Conservation (phyloP, 2,888 invertebrate species). For the Nematopogon swammerdamellus region DNA sequence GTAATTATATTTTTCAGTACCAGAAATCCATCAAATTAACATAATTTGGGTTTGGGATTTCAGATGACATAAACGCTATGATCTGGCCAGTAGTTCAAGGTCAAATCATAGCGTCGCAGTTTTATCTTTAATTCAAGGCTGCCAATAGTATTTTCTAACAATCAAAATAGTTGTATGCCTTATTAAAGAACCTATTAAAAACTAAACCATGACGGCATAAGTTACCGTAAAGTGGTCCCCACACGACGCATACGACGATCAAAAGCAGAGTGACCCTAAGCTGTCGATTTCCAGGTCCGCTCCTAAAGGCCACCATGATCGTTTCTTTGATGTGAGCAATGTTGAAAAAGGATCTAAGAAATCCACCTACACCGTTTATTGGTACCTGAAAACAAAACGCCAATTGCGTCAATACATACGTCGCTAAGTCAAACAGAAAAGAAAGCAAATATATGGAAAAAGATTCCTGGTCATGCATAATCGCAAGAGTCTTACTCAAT, state of each 20-base stretch:
- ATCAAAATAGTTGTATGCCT: too few relatives aligned
- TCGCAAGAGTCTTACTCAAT: neutral
- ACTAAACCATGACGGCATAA: too few relatives aligned
- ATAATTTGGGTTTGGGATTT: too few relatives aligned
- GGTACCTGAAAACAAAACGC: slow-evolving; percentile 25
- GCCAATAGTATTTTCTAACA: too few relatives aligned
- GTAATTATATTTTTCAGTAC: too few relatives aligned
- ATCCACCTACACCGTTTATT: slow-evolving; percentile 44
- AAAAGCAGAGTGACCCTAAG: slow-evolving; percentile 50
- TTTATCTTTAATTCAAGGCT: too few relatives aligned
- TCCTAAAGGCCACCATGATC: slow-evolving; percentile 50
- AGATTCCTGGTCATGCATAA: neutral
- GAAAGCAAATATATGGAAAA: neutral
- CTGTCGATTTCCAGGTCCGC: slow-evolving; percentile 40
- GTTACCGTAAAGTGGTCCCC: slow-evolving; percentile 55
- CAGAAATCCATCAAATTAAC: too few relatives aligned
- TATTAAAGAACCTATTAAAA: too few relatives aligned
- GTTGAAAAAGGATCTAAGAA: slow-evolving; percentile 48
- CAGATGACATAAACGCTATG: too few relatives aligned
- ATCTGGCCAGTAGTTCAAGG: too few relatives aligned
- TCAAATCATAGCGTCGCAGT: too few relatives aligned
- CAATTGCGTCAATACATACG: slow-evolving; percentile 2
- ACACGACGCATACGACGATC: slow-evolving; percentile 51
- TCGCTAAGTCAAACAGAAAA: too few relatives aligned
- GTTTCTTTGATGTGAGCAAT: slow-evolving; percentile 49